phyloP scores from a whole-genome alignment of 1,140 invertebrate genomes.

The Drosophila azteca region DNA sequence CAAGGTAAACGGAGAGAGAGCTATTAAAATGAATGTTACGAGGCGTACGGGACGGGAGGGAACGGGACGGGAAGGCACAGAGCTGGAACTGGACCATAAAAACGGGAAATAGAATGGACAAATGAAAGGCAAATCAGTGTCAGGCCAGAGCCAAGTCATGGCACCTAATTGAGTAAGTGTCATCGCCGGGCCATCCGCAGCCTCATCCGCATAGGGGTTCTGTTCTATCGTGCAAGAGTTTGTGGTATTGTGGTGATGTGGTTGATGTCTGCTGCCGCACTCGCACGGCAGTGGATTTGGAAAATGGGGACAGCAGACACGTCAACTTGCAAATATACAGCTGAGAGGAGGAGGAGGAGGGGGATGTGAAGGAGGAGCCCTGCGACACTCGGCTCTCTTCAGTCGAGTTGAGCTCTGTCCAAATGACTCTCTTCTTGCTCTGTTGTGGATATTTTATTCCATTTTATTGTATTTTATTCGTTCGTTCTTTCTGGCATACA shows the following conservation, averaged over 20 bases:
- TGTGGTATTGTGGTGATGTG: constrained; percentile 31
- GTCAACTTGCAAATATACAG: constrained; percentile 77
- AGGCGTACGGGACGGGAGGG: neutral
- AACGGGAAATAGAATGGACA: constrained; percentile 34
- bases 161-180: constrained; percentile 79
- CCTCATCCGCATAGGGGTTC: constrained; percentile 28
- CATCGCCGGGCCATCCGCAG: constrained; percentile 51
- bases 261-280: constrained; percentile 47
- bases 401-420: constrained; percentile 24
- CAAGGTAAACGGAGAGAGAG: constrained; percentile 54
- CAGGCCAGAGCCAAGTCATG: constrained; percentile 49
- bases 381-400: neutral
- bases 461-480: constrained; percentile 81
- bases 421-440: constrained; percentile 47
- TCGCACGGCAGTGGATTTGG: constrained; percentile 43
- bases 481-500: constrained; percentile 24
- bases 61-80: constrained; percentile 8
- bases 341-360: neutral
- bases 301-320: constrained; percentile 61
- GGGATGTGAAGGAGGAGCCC: too few species aligned
- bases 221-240: constrained; percentile 16
- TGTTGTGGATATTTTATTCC: constrained; percentile 76
- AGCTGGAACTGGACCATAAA: constrained; percentile 1
- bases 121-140: constrained; percentile 68
- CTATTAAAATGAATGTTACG: constrained; percentile 30